A percentile compares a stretch with the other conserved stretches of the same genome.
These are phyloP conservation scores for Caenorhabditis sp. DNA, from an alignment of 2,888 invertebrate species.

Conservation along the genomic window DNA sequence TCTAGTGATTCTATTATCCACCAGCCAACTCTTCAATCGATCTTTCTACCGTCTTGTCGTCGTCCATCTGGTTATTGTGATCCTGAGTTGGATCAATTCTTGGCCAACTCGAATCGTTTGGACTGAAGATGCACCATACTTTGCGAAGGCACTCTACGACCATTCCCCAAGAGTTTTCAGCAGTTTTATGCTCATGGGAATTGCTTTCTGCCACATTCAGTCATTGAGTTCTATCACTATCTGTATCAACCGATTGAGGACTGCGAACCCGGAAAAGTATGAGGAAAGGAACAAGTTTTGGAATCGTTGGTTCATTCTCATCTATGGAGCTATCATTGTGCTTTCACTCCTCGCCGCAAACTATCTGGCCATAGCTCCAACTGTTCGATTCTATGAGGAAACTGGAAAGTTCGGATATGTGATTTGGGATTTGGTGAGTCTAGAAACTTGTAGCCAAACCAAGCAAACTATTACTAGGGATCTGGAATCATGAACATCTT, in stretches of 20 bases:
- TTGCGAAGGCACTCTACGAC: conserved; percentile 9
- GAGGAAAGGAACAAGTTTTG: conserved; percentile 19
- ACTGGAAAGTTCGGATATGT: conserved; percentile 7
- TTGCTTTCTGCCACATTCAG: conserved; percentile 20
- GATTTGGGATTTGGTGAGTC: conserved; percentile 1
- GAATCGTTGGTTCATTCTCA: conserved; percentile 24
- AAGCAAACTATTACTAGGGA: background rate
- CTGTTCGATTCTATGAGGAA: background rate
- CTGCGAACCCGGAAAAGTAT: conserved; percentile 19
- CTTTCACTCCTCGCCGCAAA: background rate
- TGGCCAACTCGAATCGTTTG: conserved; percentile 28
- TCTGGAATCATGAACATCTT: conserved; percentile 14
- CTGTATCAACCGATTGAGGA: conserved; percentile 18
- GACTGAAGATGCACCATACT: conserved; percentile 29
- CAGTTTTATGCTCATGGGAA: conserved; percentile 7
- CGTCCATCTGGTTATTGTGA: conserved; percentile 9
- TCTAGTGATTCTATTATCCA: conserved; percentile 5
- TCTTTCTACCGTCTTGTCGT: conserved; percentile 19
- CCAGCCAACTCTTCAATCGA: conserved; percentile 4
- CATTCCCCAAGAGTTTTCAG: conserved; percentile 14
- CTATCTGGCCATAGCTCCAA: conserved; percentile 1
- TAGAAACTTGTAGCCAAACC: background rate
- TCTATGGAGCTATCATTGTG: background rate
- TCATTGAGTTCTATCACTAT: conserved; percentile 21
- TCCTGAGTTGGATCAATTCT: conserved; percentile 29